Conservation (phyloP, 2,797 vertebrate genomes). For the Hyperoplus lanceolatus region DNA sequence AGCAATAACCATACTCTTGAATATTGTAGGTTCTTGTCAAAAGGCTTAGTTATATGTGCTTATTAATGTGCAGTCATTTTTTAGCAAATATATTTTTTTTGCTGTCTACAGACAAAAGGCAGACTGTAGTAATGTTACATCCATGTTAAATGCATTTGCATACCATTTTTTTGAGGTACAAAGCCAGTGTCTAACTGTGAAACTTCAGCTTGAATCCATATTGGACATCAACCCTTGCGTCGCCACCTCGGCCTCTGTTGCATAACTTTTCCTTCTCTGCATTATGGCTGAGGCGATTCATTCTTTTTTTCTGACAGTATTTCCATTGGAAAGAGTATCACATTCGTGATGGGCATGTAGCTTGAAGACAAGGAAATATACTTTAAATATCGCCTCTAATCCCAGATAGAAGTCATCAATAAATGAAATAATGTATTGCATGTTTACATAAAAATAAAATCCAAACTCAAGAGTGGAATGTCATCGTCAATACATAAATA, state of each 20-base stretch:
- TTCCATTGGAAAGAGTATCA: slow-evolving; percentile 64
- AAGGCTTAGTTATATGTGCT: slow-evolving; percentile 79
- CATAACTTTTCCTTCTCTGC: slow-evolving; percentile 44
- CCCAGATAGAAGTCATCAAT: slow-evolving; percentile 68
- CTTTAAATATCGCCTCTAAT: slow-evolving; percentile 57
- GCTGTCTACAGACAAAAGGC: slow-evolving; percentile 60
- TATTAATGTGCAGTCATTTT: slow-evolving; percentile 75
- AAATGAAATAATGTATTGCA: slow-evolving; percentile 65
- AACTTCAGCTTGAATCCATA: slow-evolving; percentile 36
- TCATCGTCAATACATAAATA: slow-evolving; percentile 85
- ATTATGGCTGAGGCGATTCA: slow-evolving; percentile 56
- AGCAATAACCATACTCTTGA: slow-evolving; percentile 62
- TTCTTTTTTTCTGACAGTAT: slow-evolving; percentile 40
- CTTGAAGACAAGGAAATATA: slow-evolving; percentile 44
- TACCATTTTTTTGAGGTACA: slow-evolving; percentile 51
- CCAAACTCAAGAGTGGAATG: slow-evolving; percentile 72
- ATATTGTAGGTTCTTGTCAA: slow-evolving; percentile 76
- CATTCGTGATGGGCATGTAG: slow-evolving; percentile 59
- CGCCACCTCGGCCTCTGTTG: slow-evolving; percentile 40
- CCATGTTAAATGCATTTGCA: slow-evolving; percentile 60
- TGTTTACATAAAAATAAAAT: slow-evolving; percentile 58
- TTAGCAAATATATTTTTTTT: slow-evolving; percentile 70
- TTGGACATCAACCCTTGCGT: slow-evolving; percentile 19
- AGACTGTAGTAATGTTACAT: slow-evolving; percentile 54
- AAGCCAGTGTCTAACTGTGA: slow-evolving; percentile 41